Base-by-base conservation (phyloP, 2,888 invertebrate genomes). In the Lottia scabra region DNA sequence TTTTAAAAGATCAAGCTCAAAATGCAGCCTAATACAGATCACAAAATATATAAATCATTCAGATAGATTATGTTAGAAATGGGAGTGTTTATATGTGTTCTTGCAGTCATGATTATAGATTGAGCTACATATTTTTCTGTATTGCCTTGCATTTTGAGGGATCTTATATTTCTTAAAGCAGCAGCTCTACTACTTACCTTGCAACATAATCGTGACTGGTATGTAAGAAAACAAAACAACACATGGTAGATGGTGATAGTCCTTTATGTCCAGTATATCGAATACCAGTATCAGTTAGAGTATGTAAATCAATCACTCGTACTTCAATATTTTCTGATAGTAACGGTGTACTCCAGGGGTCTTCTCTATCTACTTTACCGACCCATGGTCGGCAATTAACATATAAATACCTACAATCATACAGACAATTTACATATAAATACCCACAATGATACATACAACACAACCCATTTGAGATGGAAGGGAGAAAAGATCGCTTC, bases 261-360 rank as follows among this genome's bases (percentile, higher is more conserved):
- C 94, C 95, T 86, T 94, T 93, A 87, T 95, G 95, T 3, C 94
- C 92, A 72, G 93, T 91, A 44, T 94, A 88, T 93, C 94, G 94
- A 75, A 93, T 93, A 12, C 95, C 95, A 6, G 95, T 93, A 83
- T 88, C 92, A 84, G 93, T 93, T 71, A 95, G 89, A 0, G 93
- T 94, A 74, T 92, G 92, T 78, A 95, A 91, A 90, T 95, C 95
- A 82, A 95, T 95, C 0, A 95, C 95, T 83, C 95, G 94, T 77
- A 95, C 94, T 85, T 95, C 95, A 70, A 95, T 95, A 90, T 95
- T 94, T 87, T 94, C 93, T n/a, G 95, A 95, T 78, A 95, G 94
- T 1, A 95, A 95, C 0, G 95, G 95, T 15, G 95, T 95, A 83
- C 93, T 93, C 74, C 95, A 89, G 0, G 95, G 94, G 90, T 94